Conservation (phyloP, 2,113 vertebrate genomes). For the Sclerurus mexicanus region DNA sequence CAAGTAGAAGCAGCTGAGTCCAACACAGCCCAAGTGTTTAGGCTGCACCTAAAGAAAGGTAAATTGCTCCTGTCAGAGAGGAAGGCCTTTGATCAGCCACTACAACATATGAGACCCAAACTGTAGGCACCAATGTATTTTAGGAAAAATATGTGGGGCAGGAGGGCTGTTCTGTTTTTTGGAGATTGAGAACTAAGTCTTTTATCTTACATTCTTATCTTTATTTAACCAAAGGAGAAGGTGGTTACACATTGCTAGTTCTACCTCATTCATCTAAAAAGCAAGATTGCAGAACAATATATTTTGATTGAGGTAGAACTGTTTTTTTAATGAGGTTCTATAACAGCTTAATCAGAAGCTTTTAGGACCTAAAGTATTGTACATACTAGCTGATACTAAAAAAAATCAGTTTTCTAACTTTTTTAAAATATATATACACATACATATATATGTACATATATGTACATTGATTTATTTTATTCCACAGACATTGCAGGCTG, state of each 20-base stretch:
- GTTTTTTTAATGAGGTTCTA: background rate
- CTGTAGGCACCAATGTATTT: background rate
- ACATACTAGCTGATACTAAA: background rate
- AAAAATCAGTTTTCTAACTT: background rate
- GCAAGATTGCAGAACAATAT: background rate
- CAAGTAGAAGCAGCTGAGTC: constrained; percentile 94
- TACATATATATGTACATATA: fast-evolving
- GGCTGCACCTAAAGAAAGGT: constrained; percentile 84
- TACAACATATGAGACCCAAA: background rate
- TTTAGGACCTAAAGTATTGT: background rate
- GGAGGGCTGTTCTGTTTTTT: background rate
- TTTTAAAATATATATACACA: fast-evolving
- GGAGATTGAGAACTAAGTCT: background rate
- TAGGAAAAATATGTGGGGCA: background rate
- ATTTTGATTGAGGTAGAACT: background rate
- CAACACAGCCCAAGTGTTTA: constrained; percentile 94
- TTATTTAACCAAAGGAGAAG: background rate
- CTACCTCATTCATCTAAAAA: background rate
- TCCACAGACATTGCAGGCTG: background rate
- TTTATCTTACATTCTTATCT: background rate
- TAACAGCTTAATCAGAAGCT: background rate
- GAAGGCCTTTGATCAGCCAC: background rate
- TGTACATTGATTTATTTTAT: background rate
- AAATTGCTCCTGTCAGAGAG: background rate
- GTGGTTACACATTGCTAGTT: background rate